Base-by-base conservation (phyloP, 2,797 vertebrate genomes). In the Kryptolebias ocellatus region DNA sequence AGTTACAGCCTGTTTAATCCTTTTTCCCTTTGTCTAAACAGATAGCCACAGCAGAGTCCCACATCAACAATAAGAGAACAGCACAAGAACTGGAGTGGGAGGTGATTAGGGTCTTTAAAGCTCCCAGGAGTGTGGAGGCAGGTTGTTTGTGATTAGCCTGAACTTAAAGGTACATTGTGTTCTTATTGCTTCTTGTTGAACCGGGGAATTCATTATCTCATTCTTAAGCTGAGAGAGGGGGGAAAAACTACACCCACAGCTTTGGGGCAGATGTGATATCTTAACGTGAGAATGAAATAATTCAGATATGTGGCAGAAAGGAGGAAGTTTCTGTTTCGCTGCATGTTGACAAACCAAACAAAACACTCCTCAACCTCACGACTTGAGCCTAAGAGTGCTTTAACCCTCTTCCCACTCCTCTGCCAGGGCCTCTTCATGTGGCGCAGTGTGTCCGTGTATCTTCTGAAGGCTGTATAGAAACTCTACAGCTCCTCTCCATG, bases 81-180 rank as follows among this genome's bases (percentile, higher is more conserved):
- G 79, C 74, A 74, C 71, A 78, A 86, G 79, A 81, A 80, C 74
- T 81, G 84, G 76, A 89, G 72, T 84, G 87, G 84, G 84, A 86
- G 85, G 86, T 89, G 90, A 92, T 91, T 90, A 85, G 76, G 69
- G 79, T 83, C 77, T 87, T 88, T 87, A 89, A 84, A 83, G 83
- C 86, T 90, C 87, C 84, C 87, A 74, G 66, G 84, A 90, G 89
- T 72, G 62, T 56, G 55, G 63, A 85, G 86, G 78, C 80, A 84
- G 86, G 80, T 87, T 89, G 83, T 90, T 86, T 80, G 80, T 85
- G 81, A 90, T 90, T 87, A 87, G 81, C 84, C 79, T 45, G 45
- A 82, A 87, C 85, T 84, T 90, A 89, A 83, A 89, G 86, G 78
- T 84, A 87, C 83, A 83, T 84, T 85, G 69, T 84, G 68, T 84